Conservation (phyloP, 1,140 invertebrate species). For the Cephus cinctus region DNA sequence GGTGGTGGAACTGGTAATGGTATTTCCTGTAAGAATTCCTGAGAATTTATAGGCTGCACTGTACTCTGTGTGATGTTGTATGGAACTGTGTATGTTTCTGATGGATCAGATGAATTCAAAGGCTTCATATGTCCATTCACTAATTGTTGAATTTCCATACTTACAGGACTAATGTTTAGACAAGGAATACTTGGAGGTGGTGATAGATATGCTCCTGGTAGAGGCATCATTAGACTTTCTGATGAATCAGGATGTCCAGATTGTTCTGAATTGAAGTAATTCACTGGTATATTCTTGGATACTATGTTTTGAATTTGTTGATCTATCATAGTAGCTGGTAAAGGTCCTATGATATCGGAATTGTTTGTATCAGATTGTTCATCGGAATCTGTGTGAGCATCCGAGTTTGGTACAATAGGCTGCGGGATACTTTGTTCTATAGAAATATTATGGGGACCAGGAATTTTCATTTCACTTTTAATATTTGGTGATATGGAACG, state of each 20-base stretch:
- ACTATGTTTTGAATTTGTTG: background rate
- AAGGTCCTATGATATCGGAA: conserved; percentile 32
- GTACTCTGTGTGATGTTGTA: too few species aligned
- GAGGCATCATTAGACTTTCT: background rate
- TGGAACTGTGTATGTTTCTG: too few species aligned
- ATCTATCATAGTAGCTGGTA: conserved; percentile 20
- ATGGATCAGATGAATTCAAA: too few species aligned
- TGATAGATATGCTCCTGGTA: background rate
- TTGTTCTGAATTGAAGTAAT: background rate
- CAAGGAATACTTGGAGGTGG: conserved; percentile 1
- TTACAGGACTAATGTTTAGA: background rate
- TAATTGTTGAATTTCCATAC: too few species aligned
- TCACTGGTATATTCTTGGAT: background rate
- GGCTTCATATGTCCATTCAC: too few species aligned
- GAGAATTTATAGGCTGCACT: background rate
- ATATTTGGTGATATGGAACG: background rate
- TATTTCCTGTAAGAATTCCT: background rate
- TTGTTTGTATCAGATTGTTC: conserved; percentile 18
- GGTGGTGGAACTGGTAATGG: background rate
- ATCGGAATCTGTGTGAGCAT: background rate
- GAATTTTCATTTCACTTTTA: background rate
- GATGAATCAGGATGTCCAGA: background rate
- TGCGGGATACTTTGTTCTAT: too few species aligned
- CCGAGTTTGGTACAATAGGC: too few species aligned
- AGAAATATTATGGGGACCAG: too few species aligned